These are phyloP conservation scores for Lepidocolaptes lacrymiger DNA, from an alignment of 2,797 vertebrate species.

Conservation along the genomic window DNA sequence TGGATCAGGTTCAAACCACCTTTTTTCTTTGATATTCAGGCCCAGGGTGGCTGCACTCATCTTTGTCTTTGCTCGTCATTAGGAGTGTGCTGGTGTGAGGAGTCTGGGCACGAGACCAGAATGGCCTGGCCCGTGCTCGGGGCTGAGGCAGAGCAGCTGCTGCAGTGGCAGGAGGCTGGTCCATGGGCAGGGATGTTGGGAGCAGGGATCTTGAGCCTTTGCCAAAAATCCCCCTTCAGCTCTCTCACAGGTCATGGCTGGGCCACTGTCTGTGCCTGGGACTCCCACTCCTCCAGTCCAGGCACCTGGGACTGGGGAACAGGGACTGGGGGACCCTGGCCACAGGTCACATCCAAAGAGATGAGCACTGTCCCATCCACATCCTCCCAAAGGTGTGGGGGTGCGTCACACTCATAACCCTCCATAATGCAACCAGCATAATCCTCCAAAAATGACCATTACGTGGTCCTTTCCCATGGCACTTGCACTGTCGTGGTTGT, in stretches of 20 bases:
- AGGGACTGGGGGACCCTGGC: neutral
- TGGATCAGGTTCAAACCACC: neutral
- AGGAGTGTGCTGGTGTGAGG: neutral
- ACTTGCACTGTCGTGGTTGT: neutral
- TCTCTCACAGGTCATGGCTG: accelerated
- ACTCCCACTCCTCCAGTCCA: neutral
- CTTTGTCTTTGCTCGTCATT: neutral
- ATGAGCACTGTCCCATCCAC: accelerated
- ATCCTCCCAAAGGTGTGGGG: accelerated
- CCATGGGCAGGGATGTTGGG: neutral
- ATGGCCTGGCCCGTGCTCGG: accelerated
- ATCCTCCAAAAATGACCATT: accelerated
- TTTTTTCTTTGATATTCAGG: neutral
- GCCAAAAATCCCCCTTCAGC: neutral
- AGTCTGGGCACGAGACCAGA: neutral
- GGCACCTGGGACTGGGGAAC: neutral
- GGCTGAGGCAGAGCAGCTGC: neutral
- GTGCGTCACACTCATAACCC: neutral
- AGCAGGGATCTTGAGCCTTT: accelerated
- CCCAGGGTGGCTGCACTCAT: neutral
- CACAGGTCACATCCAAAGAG: neutral
- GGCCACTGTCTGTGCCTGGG: neutral
- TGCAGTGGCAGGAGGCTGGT: accelerated
- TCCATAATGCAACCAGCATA: accelerated
- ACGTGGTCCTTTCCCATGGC: accelerated